Evolutionary conservation across 2,113 vertebrate genomes (phyloP).

Genomic region (Colistium nudipinnis): DNA sequence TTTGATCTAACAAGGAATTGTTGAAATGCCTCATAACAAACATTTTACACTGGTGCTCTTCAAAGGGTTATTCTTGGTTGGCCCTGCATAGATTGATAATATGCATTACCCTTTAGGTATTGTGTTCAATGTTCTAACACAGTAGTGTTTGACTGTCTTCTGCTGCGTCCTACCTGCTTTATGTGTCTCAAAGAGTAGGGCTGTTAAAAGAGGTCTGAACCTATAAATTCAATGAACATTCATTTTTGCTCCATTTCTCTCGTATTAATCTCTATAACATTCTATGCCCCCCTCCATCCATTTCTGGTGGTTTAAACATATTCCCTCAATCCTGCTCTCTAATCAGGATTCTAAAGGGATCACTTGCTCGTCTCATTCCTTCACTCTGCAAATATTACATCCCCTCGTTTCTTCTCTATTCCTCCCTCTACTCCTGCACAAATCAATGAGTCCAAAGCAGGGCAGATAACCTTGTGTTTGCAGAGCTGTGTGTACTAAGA

Average conservation of each 20-base stretch:
- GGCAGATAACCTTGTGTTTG: slow-evolving; percentile 79
- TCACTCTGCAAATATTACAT: slow-evolving; percentile 71
- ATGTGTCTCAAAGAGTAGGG: slow-evolving; percentile 6
- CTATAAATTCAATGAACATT: slow-evolving; percentile 59
- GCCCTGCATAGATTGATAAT: not conserved
- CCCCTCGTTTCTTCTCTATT: slow-evolving; percentile 53
- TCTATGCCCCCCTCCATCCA: slow-evolving; percentile 33
- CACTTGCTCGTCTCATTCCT: slow-evolving; percentile 58
- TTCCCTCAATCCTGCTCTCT: slow-evolving; percentile 57
- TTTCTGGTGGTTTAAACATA: slow-evolving; percentile 47
- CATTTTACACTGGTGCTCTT: not conserved
- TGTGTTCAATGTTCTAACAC: slow-evolving; percentile 20
- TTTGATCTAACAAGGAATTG: not conserved
- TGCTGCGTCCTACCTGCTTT: slow-evolving; percentile 15
- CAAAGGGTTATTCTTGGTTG: not conserved
- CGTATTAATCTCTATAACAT: slow-evolving; percentile 57
- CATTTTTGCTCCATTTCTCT: slow-evolving; percentile 53
- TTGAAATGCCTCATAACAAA: slow-evolving; percentile 12
- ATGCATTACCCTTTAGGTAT: slow-evolving; percentile 1
- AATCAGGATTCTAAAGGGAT: slow-evolving; percentile 71
- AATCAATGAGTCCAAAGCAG: slow-evolving; percentile 74
- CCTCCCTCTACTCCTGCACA: slow-evolving; percentile 48
- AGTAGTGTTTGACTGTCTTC: slow-evolving; percentile 1
- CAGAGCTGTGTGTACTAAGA: slow-evolving; percentile 67
- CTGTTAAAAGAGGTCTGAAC: slow-evolving; percentile 46